A percentile compares a stretch with the other conserved stretches of the same genome.
phyloP scores from a whole-genome alignment of 2,888 invertebrate genomes.

The Auanema freiburgensis region DNA sequence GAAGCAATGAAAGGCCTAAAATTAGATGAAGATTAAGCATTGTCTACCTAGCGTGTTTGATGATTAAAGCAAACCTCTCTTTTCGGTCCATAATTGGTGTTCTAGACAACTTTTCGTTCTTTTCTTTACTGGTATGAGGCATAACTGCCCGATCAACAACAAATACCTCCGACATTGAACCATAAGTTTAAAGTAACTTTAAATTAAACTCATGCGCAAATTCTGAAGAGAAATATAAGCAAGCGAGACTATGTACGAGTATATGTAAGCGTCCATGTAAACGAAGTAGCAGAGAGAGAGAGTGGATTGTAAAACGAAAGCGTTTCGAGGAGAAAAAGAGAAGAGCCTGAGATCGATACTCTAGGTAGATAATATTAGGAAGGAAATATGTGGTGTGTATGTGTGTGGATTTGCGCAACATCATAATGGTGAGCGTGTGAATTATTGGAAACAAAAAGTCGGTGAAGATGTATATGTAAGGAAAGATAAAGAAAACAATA shows the following conservation, averaged over 20 bases:
- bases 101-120: constrained; percentile 7
- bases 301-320: not conserved
- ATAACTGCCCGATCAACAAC: constrained; percentile 13
- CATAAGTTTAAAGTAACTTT: constrained; percentile 13
- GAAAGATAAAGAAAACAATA: too few relatives aligned
- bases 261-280: too few relatives aligned
- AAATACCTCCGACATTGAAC: constrained; percentile 18
- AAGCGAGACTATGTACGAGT: too few relatives aligned
- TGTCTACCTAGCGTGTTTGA: not conserved
- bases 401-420: too few relatives aligned
- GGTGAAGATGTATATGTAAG: too few relatives aligned
- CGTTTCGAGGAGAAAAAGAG: not conserved
- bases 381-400: too few relatives aligned
- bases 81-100: constrained; percentile 1
- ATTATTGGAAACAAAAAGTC: too few relatives aligned
- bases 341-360: not conserved
- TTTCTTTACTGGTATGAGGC: constrained; percentile 12
- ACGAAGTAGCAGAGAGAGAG: not conserved
- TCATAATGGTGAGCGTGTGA: too few relatives aligned
- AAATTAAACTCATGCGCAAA: not conserved
- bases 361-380: not conserved
- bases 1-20: constrained; percentile 59
- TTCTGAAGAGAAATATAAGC: too few relatives aligned
- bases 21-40: not conserved
- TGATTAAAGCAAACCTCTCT: constrained; percentile 6